phyloP scores from a whole-genome alignment of 2,113 vertebrate species.

The Ammodramus savannarum region DNA sequence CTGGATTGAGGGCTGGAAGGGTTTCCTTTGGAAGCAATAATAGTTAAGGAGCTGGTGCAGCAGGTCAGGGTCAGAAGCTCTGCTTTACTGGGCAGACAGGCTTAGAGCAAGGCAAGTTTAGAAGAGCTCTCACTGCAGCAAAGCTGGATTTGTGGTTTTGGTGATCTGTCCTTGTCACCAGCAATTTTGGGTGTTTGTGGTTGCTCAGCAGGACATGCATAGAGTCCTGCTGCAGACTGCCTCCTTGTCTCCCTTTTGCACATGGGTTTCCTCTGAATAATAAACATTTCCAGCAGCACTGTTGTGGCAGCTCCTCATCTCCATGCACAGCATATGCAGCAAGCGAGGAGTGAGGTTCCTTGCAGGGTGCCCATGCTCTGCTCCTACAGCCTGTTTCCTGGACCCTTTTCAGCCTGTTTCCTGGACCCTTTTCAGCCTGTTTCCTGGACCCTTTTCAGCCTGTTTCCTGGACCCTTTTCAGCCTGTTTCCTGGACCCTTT shows the following conservation, averaged over 20 bases:
- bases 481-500: not conserved
- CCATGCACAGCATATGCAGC: rapidly evolving
- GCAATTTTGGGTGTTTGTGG: not conserved
- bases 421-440: not conserved
- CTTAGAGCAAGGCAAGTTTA: not conserved
- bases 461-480: not conserved
- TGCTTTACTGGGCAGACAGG: not conserved
- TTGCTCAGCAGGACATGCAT: rapidly evolving
- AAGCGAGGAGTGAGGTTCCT: rapidly evolving
- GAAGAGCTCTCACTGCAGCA: not conserved
- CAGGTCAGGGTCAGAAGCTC: rapidly evolving
- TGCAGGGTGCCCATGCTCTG: not conserved
- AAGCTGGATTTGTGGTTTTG: not conserved
- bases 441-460: not conserved
- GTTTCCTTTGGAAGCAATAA: not conserved
- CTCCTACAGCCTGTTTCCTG: not conserved
- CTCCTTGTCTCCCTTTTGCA: not conserved
- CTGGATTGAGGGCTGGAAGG: not conserved
- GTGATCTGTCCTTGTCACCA: not conserved
- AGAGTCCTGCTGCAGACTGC: not conserved
- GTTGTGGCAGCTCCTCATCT: not conserved
- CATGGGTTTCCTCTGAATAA: not conserved
- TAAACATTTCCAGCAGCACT: not conserved
- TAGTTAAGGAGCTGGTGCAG: not conserved
- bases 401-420: not conserved